Evolutionary conservation across 2,888 invertebrate genomes (phyloP).

Genomic region (Monoplex corrugatus): DNA sequence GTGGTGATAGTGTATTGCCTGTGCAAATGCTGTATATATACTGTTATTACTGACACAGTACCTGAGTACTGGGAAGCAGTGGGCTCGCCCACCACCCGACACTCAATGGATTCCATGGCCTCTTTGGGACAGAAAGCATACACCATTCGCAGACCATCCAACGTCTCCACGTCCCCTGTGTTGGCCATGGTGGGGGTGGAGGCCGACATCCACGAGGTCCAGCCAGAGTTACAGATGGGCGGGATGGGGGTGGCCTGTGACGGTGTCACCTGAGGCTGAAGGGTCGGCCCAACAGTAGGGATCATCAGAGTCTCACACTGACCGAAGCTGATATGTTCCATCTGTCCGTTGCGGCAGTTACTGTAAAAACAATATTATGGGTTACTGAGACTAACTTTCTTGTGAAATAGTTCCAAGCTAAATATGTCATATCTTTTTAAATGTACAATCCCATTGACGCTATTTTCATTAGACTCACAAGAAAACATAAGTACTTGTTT

Average conservation of each 20-base stretch:
- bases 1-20: too few species aligned
- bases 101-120: conserved; percentile 86
- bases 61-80: conserved; percentile 87
- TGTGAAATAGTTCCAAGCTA: too few species aligned
- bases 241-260: conserved; percentile 18
- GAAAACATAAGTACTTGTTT: too few species aligned
- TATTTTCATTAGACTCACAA: too few species aligned
- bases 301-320: conserved; percentile 57
- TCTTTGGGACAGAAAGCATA: conserved; percentile 70
- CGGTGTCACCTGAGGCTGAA: conserved; percentile 28
- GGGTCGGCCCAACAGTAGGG: conserved; percentile 53
- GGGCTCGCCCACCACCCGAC: conserved; percentile 87
- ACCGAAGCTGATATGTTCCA: conserved; percentile 75
- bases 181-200: conserved; percentile 70
- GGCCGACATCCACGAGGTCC: conserved; percentile 90
- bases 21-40: conserved; percentile 58
- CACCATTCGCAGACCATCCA: conserved; percentile 62
- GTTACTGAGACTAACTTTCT: too few species aligned
- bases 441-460: too few species aligned
- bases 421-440: too few species aligned
- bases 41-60: conserved; percentile 85
- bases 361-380: conserved; percentile 59
- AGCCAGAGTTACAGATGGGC: conserved; percentile 84
- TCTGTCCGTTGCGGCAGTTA: conserved; percentile 75
- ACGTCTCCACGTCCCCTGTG: conserved; percentile 76